Base-by-base conservation (phyloP, 2,113 vertebrate genomes). In the Craseonycteris thonglongyai region DNA sequence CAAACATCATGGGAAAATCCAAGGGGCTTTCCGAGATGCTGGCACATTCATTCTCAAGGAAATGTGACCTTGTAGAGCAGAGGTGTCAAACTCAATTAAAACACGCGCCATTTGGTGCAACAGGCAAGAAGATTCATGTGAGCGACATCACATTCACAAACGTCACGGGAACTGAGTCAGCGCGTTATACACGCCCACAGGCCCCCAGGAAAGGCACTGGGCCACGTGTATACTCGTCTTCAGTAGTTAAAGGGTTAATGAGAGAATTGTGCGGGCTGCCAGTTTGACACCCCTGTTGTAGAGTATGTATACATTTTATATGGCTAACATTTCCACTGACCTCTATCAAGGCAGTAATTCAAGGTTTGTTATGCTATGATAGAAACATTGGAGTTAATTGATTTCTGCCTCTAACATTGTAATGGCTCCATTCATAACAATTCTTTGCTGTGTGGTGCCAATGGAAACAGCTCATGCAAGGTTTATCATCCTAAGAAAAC, bases 401-500 rank as follows among this genome's bases (percentile, higher is more conserved):
- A 96, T 30, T 24, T 86, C 51, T 96, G 51, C 71, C 51, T 85
- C 91, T 85, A 88, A 96, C 89, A 19, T 26, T 80, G 38, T 28
- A 86, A 74, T n/a, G 47, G 76, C 65, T 91, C 88, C 76, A 96
- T 42, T 89, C 38, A 59, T 87, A 94, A 83, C 74, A 94, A 22
- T 42, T 51, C 59, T 75, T 12, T 26, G 80, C 45, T 15, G 12
- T 28, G 22, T 2, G 7, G 51, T 93, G 61, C 91, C 93, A 95
- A 49, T 3, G 65, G 49, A 95, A 95, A 18, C 1, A 96, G 56
- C 35, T 16, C 87, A 49, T 12, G 19, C 6, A 30, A 83, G 18
- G 47, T 59, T 82, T 49, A 90, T 59, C 93, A 95, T 26, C 13
- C 72, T 95, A 91, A 71, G n/a, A 33, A 89, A 95, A 96, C 38